Percentiles rank a stretch among this genome's conserved stretches.
Evolutionary conservation across 2,888 invertebrate species (phyloP).

Genomic region (Tillus elongatus): DNA sequence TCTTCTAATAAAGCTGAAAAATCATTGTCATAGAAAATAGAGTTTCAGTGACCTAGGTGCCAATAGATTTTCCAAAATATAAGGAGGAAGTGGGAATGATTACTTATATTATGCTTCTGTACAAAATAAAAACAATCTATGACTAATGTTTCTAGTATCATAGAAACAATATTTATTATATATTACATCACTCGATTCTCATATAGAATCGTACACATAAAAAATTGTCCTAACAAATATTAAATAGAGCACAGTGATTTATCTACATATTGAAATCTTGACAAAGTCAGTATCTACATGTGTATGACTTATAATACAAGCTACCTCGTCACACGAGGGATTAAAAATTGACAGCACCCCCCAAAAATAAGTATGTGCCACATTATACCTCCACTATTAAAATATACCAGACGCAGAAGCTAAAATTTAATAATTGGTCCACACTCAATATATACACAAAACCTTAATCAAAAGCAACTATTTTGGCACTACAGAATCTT

Average conservation of each 20-base stretch:
- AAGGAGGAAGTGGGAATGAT: conserved; percentile 2
- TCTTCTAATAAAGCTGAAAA: too few relatives aligned
- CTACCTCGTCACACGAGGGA: conserved; percentile 27
- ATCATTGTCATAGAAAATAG: too few relatives aligned
- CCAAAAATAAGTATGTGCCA: conserved; percentile 19
- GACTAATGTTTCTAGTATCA: conserved; percentile 43
- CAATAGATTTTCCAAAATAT: background rate
- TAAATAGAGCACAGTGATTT: conserved; percentile 41
- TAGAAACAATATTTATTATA: conserved; percentile 44
- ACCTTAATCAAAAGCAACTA: conserved; percentile 14
- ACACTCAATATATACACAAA: conserved; percentile 20
- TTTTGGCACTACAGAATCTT: conserved; percentile 27
- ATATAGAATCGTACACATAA: conserved; percentile 44
- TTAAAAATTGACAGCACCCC: background rate
- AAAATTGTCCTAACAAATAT: conserved; percentile 43
- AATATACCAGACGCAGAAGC: conserved; percentile 3
- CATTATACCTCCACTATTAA: conserved; percentile 11
- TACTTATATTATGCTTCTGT: background rate
- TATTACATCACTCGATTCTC: conserved; percentile 44
- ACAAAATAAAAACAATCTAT: conserved; percentile 24
- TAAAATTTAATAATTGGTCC: conserved; percentile 3
- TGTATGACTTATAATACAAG: conserved; percentile 29
- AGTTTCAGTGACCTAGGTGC: too few relatives aligned
- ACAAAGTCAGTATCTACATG: conserved; percentile 38
- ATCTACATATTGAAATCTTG: conserved; percentile 38